Base-by-base conservation (phyloP, 2,888 invertebrate species). In the Ichneumoninae sp. region DNA sequence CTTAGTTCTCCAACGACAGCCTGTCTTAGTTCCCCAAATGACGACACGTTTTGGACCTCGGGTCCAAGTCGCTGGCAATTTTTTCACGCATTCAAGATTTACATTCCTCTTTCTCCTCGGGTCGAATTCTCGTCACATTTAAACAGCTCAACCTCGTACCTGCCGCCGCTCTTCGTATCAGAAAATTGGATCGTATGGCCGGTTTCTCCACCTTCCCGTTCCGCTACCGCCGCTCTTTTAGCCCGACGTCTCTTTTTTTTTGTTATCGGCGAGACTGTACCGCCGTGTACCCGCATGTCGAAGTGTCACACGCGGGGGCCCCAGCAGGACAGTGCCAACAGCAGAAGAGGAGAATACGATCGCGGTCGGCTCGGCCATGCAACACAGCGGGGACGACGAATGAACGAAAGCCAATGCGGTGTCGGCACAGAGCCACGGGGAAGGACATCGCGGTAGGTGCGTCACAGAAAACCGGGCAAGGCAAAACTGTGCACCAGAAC, bases 151-250 rank as follows among this genome's bases (percentile, higher is more conserved):
- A 26, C 10, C 19, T 36, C 50, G 36, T 36, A 52, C 47, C 40
- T 40, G 44, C 13, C 22, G 40, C 52, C 30, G 60, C 50, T 50
- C 16, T 70, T 33, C 86, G 83, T 87, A 92, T 92, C 91, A 91
- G 90, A 92, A 90, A 92, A 91, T 90, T 91, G 89, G 89, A 92
- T 91, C 91, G 88, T 88, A 76, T 82, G 85, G 77, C 66, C 57
- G 68, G 66, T 85, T 75, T 63, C 73, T 47, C 30, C 47, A 44
- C 26, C 69, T 57, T 54, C 40, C 44, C 60, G 50, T 68, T 26
- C 69, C 50, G 54, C 66, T 44, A 47, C 36, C 60, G 44, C 57
- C 52, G 50, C 77, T 60, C 44, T 70, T 50, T 79, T 66, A 63
- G 30, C 26, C 65, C 73, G 65, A 22, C 63, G 77, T 50, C 50